These are phyloP conservation scores for Tokudaia muenninki DNA, from an alignment of 2,797 vertebrate genomes.

Conservation along the genomic window DNA sequence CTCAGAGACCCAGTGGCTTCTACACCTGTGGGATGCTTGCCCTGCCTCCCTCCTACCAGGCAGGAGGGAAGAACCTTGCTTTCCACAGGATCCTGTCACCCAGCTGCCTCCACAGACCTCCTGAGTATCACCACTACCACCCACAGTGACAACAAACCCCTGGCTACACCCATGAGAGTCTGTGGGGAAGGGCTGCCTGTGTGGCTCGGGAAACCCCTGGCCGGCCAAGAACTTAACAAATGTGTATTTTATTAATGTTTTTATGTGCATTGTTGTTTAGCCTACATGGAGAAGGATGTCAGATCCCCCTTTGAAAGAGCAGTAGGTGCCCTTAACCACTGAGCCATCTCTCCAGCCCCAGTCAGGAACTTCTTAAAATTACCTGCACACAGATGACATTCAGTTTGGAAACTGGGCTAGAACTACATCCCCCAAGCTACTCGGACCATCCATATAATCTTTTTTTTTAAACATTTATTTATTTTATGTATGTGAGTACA, in stretches of 20 bases:
- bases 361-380: neutral
- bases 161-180: neutral
- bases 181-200: rapidly evolving
- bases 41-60: neutral
- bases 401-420: neutral
- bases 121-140: neutral
- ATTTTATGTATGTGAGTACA: no score
- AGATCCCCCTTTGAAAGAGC: neutral
- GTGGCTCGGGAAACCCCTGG: neutral
- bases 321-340: neutral
- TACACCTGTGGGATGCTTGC: neutral
- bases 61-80: neutral
- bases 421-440: neutral
- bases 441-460: no score
- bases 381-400: neutral
- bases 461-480: no score
- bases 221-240: neutral
- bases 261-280: neutral
- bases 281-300: neutral
- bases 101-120: neutral
- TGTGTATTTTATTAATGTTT: neutral
- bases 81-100: neutral
- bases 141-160: neutral
- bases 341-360: neutral
- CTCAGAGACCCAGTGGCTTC: neutral